Percentiles rank a stretch among this genome's conserved stretches.
Evolutionary conservation across 1,140 invertebrate species (phyloP).

Genomic region (Drosophila saltans): DNA sequence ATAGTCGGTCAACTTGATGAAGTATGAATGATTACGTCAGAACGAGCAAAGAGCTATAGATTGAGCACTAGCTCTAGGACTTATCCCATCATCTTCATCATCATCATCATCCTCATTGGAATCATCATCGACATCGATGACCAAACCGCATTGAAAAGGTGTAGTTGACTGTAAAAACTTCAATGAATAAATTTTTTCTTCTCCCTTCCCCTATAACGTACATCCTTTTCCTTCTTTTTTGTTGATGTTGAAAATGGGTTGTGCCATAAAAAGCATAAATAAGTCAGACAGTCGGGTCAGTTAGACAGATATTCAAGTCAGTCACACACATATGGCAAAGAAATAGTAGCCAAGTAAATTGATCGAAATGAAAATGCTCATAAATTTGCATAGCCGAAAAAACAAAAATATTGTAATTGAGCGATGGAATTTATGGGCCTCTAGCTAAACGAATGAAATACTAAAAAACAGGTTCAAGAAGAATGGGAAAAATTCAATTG

Average conservation of each 20-base stretch:
- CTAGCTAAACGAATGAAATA: slow-evolving; percentile 24
- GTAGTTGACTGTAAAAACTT: slow-evolving; percentile 81
- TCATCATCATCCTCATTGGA: background rate
- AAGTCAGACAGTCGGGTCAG: slow-evolving; percentile 41
- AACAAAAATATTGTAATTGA: slow-evolving; percentile 71
- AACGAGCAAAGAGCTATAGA: slow-evolving; percentile 23
- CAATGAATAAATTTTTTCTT: slow-evolving; percentile 79
- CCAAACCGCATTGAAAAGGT: slow-evolving; percentile 69
- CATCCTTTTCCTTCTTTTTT: slow-evolving; percentile 10
- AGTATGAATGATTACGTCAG: slow-evolving; percentile 78
- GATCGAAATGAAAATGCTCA: slow-evolving; percentile 74
- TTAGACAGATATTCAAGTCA: slow-evolving; percentile 19
- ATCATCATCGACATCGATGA: slow-evolving; percentile 27
- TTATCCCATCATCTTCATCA: slow-evolving; percentile 20
- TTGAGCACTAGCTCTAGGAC: background rate
- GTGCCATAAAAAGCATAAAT: slow-evolving; percentile 62
- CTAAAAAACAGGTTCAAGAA: slow-evolving; percentile 25
- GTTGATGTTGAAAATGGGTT: slow-evolving; percentile 13
- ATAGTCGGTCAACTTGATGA: slow-evolving; percentile 74
- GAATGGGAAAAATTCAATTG: slow-evolving; percentile 35
- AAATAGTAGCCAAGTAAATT: slow-evolving; percentile 66
- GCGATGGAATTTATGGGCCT: slow-evolving; percentile 44
- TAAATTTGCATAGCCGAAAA: slow-evolving; percentile 62
- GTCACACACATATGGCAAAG: slow-evolving; percentile 16
- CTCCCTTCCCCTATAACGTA: slow-evolving; percentile 28